Base-by-base conservation (phyloP, 1,140 invertebrate species). In the Helicoverpa zea region DNA sequence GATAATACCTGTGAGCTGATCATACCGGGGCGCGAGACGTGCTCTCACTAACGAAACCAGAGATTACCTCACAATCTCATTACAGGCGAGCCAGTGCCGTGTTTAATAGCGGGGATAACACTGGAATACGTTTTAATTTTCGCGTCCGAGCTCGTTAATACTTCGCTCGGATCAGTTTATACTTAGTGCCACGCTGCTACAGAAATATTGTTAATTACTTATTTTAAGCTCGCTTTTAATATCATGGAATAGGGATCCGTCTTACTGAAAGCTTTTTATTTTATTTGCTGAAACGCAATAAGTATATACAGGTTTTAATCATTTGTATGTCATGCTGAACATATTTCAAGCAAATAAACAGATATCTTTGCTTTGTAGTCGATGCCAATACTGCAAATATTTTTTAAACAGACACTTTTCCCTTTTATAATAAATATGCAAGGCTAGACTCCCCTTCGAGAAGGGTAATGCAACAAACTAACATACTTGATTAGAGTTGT, bases 11-110 rank as follows among this genome's bases (percentile, higher is more conserved):
- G 80, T 80, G 72, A 81, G 75, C 63, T 61, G 54, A 74, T 70
- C 77, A 76, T 52, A 49, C 52, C 52, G 77, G 43, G 80, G 49
- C 68, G 83, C 56, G 79, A 61, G 78, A 84, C 64, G 80, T 82
- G 79, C 18, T 66, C 61, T 66, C 80, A 70, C 83, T 84, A 86
- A 87, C 87, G 82, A 89, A 89, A 88, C 84, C 80, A 88, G 81
- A 91, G 84, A 89, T 89, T 89, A 89, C 84, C 81, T 64, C 81
- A 83, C 86, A 84, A 91, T 90, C 86, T 86, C 86, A 88, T 88
- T 87, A 88, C 80, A 30, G 47, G 61, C 76, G 59, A 73, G 81
- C 81, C 81, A 76, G 51, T 76, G 74, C 59, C 79, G 63, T 82
- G 79, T 79, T 89, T 89, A 89, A 88, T 86, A 84, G 80, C 82